Evolutionary conservation across 2,113 vertebrate species (phyloP), one percentile per base, ranked within the genome.

Genomic region (Microcebus jonahi): DNA sequence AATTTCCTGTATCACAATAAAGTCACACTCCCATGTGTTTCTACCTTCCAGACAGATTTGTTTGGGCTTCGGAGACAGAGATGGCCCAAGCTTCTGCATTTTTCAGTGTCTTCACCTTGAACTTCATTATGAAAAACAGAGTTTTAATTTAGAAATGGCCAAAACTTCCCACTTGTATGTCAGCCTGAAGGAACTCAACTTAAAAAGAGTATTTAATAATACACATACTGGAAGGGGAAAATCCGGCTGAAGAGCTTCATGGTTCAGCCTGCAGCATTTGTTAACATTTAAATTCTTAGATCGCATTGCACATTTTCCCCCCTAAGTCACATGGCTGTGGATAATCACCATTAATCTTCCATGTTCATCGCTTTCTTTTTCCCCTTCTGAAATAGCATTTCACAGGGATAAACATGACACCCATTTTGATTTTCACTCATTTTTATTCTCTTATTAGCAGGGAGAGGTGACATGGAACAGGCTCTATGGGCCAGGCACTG

Each of bases 31-130:
- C 42, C 92, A 96, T 88, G 93, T 94, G 94, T 86, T 98, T 92
- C 86, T 95, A 45, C 97, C 96, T 93, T 65, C 21, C 42, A 85
- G 79, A 82, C 90, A 94, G 55, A 84, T 97, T 57, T 79, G 94
- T 96, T 97, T 90, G 97, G 70, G 87, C 50, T 93, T 96, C 18
- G 57, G 90, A 97, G 57, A 95, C 95, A 97, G 97, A 96, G 53
- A 59, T 0, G 1, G 94, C 13, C 27, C 61, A 83, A 68, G 36
- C 11, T 14, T 59, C 53, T 96, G 31, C 68, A 73, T 79, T 79
- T 88, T 97, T 80, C 77, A 76, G 14, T 39, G 83, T 93, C 88
- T 94, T 67, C 79, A 0, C 48, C 91, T 76, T 65, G 94, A 53
- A 94, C 42, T 67, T 88, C 55, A 42, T 97, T 87, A 81, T 48